Evolutionary conservation across 2,888 invertebrate genomes (phyloP).

Genomic region (Cancer borealis): DNA sequence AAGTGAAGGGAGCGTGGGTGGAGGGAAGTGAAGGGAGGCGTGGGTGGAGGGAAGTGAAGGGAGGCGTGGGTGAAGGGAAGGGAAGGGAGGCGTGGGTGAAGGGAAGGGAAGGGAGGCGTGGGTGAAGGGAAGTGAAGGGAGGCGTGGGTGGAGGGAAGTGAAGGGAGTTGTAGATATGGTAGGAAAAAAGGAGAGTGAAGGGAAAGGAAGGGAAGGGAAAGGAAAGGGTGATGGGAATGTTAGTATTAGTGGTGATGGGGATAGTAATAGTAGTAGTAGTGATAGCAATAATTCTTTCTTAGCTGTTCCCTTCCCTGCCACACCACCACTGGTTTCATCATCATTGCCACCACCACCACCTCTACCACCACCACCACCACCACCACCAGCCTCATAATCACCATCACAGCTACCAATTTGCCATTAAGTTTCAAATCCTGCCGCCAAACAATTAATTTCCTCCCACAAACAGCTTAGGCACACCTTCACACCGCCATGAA

Average conservation of each 20-base stretch:
- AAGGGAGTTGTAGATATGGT: no score
- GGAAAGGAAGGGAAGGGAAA: not conserved
- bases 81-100: not conserved
- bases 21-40: not conserved
- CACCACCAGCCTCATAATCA: not conserved
- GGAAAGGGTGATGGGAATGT: not conserved
- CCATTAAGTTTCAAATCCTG: not conserved
- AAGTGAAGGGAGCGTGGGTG: not conserved
- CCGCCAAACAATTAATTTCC: not conserved
- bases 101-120: not conserved
- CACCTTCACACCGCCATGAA: not conserved
- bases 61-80: not conserved
- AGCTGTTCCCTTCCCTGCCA: no score
- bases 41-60: not conserved
- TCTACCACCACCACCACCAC: not conserved
- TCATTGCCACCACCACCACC: not conserved
- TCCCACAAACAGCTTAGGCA: not conserved
- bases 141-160: no score
- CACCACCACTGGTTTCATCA: no score
- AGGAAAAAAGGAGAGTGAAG: not conserved
- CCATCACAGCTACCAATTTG: not conserved
- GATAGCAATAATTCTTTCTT: not conserved
- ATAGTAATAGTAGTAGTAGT: not conserved
- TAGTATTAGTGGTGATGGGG: not conserved
- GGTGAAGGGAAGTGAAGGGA: not conserved